Evolutionary conservation across 1,140 invertebrate species (phyloP), one percentile per base, ranked within the genome.

Genomic region (Aphaenogaster ashmeadi): DNA sequence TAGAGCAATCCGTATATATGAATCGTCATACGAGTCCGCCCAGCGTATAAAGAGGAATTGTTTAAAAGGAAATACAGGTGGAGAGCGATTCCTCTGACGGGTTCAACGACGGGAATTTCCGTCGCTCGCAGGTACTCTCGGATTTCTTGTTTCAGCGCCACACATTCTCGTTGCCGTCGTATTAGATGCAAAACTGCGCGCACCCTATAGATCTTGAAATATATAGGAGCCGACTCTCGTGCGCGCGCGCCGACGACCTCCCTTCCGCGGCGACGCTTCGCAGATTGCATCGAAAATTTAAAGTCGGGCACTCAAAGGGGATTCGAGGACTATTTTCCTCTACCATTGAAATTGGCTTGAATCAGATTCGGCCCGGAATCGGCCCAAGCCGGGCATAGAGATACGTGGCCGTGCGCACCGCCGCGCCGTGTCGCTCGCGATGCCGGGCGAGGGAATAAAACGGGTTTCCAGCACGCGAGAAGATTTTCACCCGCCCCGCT

Each of bases 221-320:
- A 89, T 88, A 88, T 64, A 83, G 38, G 54, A 87, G 44, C 9
- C 33, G 41, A 60, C 54, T 75, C 15, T 69, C 66, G 18, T 38
- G 41, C 27, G 58, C 75, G 4, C 21, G 15, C 66, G 47, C 5
- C 33, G 41, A 3, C 83, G 54, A 54, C 62, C 86, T 81, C 27
- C 71, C 54, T 64, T 67, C 77, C 56, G 36, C 56, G 3, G 18
- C 44, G 69, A 56, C 71, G 66, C 67, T 87, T 87, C 58, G 69
- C 64, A 88, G 84, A 90, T 91, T 87, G 90, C 77, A 77, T 88
- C 87, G 87, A 91, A 89, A 91, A 91, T 90, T 90, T 84, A 89
- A 90, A 90, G 67, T 89, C 81, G 84, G 44, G 9, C 66, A 77
- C 64, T 89, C 85, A 87, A 88, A 88, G 86, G 60, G 79, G 74